These are phyloP conservation scores for Clarias platycephalus DNA, from an alignment of 2,797 vertebrate species.

Conservation along the genomic window DNA sequence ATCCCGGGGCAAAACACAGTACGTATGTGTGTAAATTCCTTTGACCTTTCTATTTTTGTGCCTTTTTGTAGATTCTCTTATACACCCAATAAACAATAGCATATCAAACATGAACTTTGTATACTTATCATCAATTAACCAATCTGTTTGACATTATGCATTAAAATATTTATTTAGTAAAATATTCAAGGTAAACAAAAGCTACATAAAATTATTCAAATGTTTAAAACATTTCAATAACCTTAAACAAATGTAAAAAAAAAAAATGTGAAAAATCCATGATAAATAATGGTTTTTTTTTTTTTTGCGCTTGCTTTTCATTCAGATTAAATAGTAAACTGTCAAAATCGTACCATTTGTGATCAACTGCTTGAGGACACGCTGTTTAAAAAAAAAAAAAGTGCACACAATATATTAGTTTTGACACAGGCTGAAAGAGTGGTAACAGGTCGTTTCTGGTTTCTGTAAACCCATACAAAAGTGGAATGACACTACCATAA, in stretches of 20 bases:
- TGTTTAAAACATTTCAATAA: slow-evolving; percentile 71
- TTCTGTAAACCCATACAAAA: slow-evolving; percentile 79
- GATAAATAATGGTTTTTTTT: slow-evolving; percentile 74
- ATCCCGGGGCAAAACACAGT: neutral
- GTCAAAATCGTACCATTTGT: slow-evolving; percentile 69
- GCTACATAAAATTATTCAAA: slow-evolving; percentile 80
- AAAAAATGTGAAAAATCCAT: slow-evolving; percentile 53
- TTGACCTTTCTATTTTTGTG: slow-evolving; percentile 7
- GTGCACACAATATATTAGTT: slow-evolving; percentile 74
- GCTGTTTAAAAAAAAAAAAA: slow-evolving; percentile 65
- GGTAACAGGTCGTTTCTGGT: slow-evolving; percentile 70
- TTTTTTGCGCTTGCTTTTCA: slow-evolving; percentile 65
- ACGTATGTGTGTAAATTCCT: slow-evolving; percentile 17
- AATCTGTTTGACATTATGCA: slow-evolving; percentile 42
- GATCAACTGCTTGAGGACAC: slow-evolving; percentile 73
- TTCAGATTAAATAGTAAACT: slow-evolving; percentile 72
- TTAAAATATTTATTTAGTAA: slow-evolving; percentile 87
- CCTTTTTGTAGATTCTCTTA: slow-evolving; percentile 40
- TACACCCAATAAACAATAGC: slow-evolving; percentile 54
- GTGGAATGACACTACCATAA: slow-evolving; percentile 74
- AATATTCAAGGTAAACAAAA: slow-evolving; percentile 83
- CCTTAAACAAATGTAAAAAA: slow-evolving; percentile 72
- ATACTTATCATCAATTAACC: neutral
- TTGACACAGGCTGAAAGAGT: slow-evolving; percentile 69
- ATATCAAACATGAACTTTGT: slow-evolving; percentile 19